Conservation (phyloP, 2,888 invertebrate species). For the Anthophora plumipes region DNA sequence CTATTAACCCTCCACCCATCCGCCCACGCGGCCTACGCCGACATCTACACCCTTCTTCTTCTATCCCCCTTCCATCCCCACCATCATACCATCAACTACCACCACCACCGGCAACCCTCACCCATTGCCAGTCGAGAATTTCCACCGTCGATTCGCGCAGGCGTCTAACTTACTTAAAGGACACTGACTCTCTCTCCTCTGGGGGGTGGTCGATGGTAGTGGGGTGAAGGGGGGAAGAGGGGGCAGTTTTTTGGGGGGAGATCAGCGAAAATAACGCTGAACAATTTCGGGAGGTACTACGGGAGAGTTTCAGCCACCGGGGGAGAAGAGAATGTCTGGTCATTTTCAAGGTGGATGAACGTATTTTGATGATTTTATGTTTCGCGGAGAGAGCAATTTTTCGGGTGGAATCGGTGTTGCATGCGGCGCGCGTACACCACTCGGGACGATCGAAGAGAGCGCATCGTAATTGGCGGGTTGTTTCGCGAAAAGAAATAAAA, state of each 20-base stretch:
- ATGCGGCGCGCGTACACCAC: neutral
- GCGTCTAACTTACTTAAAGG: conserved; percentile 81
- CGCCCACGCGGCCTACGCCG: conserved; percentile 51
- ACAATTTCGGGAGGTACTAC: conserved; percentile 60
- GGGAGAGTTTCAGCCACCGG: conserved; percentile 38
- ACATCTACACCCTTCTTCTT: conserved; percentile 44
- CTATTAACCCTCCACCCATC: conserved; percentile 76
- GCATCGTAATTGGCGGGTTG: conserved; percentile 26
- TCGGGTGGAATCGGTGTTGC: conserved; percentile 7
- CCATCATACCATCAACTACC: conserved; percentile 30
- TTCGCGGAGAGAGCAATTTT: conserved; percentile 23
- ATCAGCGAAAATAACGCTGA: conserved; percentile 69
- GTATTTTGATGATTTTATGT: conserved; percentile 59
- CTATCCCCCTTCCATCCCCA: conserved; percentile 45
- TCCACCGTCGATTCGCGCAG: conserved; percentile 76
- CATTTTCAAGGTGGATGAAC: conserved; percentile 60
- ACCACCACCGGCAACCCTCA: conserved; percentile 57
- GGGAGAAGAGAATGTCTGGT: conserved; percentile 40
- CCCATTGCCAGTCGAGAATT: conserved; percentile 62
- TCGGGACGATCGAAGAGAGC: conserved; percentile 18
- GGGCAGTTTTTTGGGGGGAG: conserved; percentile 60
- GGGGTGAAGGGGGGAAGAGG: conserved; percentile 46
- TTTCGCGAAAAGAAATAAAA: conserved; percentile 36
- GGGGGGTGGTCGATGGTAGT: conserved; percentile 56
- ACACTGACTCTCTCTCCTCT: conserved; percentile 79